Evolutionary conservation across 2,888 invertebrate species (phyloP).

Genomic region (Nycteola revayana): DNA sequence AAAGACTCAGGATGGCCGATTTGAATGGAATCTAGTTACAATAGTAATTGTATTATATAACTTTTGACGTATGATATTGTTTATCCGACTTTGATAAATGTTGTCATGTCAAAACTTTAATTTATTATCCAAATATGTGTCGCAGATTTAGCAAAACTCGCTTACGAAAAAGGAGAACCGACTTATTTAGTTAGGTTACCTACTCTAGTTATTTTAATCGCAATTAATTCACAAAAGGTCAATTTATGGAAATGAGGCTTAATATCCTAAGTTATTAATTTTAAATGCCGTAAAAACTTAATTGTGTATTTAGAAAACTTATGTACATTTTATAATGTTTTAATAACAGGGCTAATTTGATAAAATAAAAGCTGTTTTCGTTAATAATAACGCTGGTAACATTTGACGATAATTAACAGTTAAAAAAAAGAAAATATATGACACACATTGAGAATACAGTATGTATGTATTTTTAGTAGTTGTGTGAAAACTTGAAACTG

Average conservation of each 20-base stretch:
- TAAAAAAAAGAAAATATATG: constrained; percentile 22
- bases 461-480: too few species aligned
- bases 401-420: constrained; percentile 9
- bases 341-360: constrained; percentile 16
- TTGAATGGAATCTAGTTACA: constrained; percentile 1
- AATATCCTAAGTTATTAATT: constrained; percentile 14
- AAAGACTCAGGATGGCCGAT: too few species aligned
- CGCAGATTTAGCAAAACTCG: constrained; percentile 15
- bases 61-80: constrained; percentile 24
- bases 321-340: too few species aligned
- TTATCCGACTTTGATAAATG: constrained; percentile 20
- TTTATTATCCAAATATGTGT: constrained; percentile 20
- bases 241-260: constrained; percentile 18
- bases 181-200: constrained; percentile 17
- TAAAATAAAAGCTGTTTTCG: constrained; percentile 14
- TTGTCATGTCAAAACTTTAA: constrained; percentile 14
- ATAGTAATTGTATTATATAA: constrained; percentile 15
- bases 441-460: constrained; percentile 20
- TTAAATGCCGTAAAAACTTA: constrained; percentile 8
- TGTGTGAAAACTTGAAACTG: too few species aligned
- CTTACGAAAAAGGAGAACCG: constrained; percentile 26
- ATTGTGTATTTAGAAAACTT: constrained; percentile 15
- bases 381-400: constrained; percentile 15
- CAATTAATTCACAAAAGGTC: constrained; percentile 27
- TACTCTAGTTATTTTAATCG: constrained; percentile 15